phyloP scores from a whole-genome alignment of 1,140 invertebrate genomes.

The Yoshiicerus persimilis region DNA sequence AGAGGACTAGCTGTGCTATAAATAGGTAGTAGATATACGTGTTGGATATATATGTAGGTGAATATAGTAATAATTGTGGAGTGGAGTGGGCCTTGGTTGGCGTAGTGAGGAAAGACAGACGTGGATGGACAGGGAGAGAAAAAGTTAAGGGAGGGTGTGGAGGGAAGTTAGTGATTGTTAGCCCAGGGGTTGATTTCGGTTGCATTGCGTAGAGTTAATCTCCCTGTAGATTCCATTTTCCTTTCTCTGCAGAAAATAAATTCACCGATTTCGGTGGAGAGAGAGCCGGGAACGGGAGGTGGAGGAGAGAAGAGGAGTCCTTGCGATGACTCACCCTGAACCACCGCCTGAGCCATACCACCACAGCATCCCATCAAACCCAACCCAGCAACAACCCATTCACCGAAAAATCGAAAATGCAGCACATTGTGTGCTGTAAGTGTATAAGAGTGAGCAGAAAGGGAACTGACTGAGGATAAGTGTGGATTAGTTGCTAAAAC shows the following conservation, averaged over 20 bases:
- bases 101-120: too few relatives aligned
- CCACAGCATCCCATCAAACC: not conserved
- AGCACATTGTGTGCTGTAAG: not conserved
- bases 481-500: not conserved
- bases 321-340: not conserved
- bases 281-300: not conserved
- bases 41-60: not conserved
- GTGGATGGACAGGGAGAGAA: too few relatives aligned
- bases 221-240: not conserved
- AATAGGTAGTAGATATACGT: not conserved
- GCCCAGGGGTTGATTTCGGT: not conserved
- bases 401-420: not conserved
- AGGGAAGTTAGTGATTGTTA: not conserved
- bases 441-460: not conserved
- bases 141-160: not conserved
- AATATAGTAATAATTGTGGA: not conserved
- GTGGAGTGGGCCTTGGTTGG: not conserved
- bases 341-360: not conserved
- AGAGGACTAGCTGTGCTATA: too few relatives aligned
- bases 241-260: not conserved
- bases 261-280: not conserved
- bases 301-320: not conserved
- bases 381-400: not conserved
- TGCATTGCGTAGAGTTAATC: not conserved
- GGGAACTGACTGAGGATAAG: not conserved